Evolutionary conservation across 2,888 invertebrate species (phyloP), one percentile per base, ranked within the genome.

Genomic region (Emmelina monodactyla): DNA sequence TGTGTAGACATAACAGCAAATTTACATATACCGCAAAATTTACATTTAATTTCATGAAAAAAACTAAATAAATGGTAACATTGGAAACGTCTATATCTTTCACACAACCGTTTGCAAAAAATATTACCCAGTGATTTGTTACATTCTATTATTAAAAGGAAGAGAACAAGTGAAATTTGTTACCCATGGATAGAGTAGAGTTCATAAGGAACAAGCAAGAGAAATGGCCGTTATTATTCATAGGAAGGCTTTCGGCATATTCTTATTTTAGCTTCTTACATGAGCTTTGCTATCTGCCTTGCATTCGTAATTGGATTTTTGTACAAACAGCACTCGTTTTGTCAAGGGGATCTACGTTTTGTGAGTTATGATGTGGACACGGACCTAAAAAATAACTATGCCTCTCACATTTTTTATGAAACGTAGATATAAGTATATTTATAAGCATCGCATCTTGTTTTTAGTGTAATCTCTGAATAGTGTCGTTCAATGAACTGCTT

Each of bases 161-260:
- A 51, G 39, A 44, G 53, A 60, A 59, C 57, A 61, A 70, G 65
- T 63, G 58, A 66, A 69, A 66, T 65, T 66, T 62, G 67, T 69
- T 69, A 62, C 67, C 65, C 64, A 59, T 49, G 56, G 61, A 71
- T 69, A 62, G 66, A 72, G 58, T 64, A 57, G 58, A 62, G 65
- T 70, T 70, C 68, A 70, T 29, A 29, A 29, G 14, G 29, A 14
- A 29, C 55, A 49, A n/a, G 45, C 45, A 47, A 60, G 69, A 75
- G 56, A 51, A 65, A 75, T 67, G 58, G 52, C 53, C 44, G 45
- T 46, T 61, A 72, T 75, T 67, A 71, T 56, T 75, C 72, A 71
- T 53, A 56, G 48, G 58, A 52, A 56, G 58, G 52, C 54, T 56
- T 53, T 43, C 53, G 58, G 59, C 53, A 58, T 53, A 62, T 61